Percentiles rank a stretch among this genome's conserved stretches.
Conservation (phyloP, 2,797 vertebrate genomes). For the Pseudopleuronectes americanus region DNA sequence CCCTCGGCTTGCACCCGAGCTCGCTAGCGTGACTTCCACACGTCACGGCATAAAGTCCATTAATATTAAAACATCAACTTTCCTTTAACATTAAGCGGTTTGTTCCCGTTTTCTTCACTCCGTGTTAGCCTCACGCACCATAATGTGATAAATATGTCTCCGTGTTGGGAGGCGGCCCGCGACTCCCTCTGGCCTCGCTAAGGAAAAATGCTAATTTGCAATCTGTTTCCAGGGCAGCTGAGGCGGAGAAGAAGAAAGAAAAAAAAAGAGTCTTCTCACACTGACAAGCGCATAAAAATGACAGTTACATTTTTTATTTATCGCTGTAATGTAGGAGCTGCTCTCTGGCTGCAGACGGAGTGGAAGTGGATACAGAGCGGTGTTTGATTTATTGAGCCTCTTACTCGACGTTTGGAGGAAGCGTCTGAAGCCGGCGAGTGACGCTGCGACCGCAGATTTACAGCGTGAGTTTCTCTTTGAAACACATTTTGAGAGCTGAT, state of each 20-base stretch:
- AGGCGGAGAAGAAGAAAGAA: too few relatives aligned
- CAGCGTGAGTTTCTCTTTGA: too few relatives aligned
- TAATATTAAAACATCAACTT: constrained; percentile 61
- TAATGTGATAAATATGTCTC: constrained; percentile 33
- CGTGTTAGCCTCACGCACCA: constrained; percentile 18
- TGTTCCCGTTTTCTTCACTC: constrained; percentile 23
- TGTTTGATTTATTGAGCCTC: too few relatives aligned
- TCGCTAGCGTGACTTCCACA: constrained; percentile 51
- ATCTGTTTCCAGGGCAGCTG: constrained; percentile 46
- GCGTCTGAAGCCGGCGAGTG: too few relatives aligned
- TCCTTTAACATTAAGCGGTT: constrained; percentile 33
- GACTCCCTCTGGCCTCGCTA: constrained; percentile 33
- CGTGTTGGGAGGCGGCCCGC: constrained; percentile 8
- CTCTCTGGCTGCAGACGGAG: too few relatives aligned
- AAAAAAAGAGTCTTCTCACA: constrained; percentile 3
- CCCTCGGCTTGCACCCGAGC: too few relatives aligned
- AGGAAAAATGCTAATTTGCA: constrained; percentile 47
- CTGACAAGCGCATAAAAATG: constrained; percentile 8
- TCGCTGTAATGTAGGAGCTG: background rate
- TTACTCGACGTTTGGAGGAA: too few relatives aligned
- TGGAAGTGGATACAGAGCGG: too few relatives aligned
- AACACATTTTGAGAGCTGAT: too few relatives aligned
- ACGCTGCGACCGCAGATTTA: too few relatives aligned
- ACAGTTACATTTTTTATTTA: background rate
- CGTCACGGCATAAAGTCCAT: constrained; percentile 49